A percentile compares a stretch with the other conserved stretches of the same genome.
Conservation (phyloP, 2,113 vertebrate genomes). For the Phodopus roborovskii region DNA sequence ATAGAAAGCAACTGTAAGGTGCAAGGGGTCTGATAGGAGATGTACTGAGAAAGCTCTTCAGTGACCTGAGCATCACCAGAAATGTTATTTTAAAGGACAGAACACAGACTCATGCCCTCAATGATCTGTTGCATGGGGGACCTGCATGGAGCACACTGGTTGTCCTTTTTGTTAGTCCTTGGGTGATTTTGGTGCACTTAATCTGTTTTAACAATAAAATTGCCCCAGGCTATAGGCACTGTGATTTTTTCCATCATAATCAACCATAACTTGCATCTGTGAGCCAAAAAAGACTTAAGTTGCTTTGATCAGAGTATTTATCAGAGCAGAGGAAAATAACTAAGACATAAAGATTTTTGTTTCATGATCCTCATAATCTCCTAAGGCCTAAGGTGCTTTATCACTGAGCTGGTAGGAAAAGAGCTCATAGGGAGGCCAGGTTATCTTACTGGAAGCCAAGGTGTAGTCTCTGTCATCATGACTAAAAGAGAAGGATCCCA, state of each 20-base stretch:
- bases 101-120: not conserved
- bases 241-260: not conserved
- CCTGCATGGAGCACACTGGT: not conserved
- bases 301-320: not conserved
- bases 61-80: not conserved
- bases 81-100: not conserved
- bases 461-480: not conserved
- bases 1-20: not conserved
- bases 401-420: not conserved
- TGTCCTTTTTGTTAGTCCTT: not conserved
- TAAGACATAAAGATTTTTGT: not conserved
- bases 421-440: not conserved
- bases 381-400: not conserved
- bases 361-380: not conserved
- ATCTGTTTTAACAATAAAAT: not conserved
- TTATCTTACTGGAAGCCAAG: not conserved
- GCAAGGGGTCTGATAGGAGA: not conserved
- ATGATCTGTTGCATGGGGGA: not conserved
- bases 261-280: not conserved
- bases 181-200: not conserved
- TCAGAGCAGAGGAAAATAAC: not conserved
- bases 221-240: not conserved
- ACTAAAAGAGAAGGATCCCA: accelerated
- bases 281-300: not conserved
- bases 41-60: not conserved